Conservation (phyloP, 2,113 vertebrate genomes). For the Hirundichthys speculiger region DNA sequence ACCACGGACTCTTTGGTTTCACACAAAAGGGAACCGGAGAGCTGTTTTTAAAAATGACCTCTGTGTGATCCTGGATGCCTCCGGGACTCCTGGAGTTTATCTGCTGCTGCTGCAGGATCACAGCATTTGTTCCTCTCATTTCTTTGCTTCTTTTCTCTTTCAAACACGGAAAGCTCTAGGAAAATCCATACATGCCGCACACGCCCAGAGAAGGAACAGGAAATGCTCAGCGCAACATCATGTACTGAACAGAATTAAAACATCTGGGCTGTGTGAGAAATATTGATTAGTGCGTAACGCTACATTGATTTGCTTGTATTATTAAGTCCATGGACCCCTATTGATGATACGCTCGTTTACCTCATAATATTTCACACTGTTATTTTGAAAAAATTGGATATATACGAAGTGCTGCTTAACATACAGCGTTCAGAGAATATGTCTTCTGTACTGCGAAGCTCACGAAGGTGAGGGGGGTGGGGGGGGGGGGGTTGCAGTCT, state of each 20-base stretch:
- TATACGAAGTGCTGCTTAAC: slow-evolving; percentile 5
- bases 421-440: too few species aligned
- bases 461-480: too few species aligned
- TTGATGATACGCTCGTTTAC: slow-evolving; percentile 55
- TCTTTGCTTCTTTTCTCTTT: slow-evolving; percentile 51
- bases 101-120: slow-evolving; percentile 29
- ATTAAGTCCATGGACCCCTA: slow-evolving; percentile 62
- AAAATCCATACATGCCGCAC: slow-evolving; percentile 69
- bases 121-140: slow-evolving; percentile 54
- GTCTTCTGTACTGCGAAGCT: too few species aligned
- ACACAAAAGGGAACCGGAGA: slow-evolving; percentile 82
- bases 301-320: slow-evolving; percentile 74
- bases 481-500: too few species aligned
- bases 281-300: slow-evolving; percentile 74
- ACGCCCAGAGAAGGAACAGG: slow-evolving; percentile 53
- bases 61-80: slow-evolving; percentile 77
- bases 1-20: slow-evolving; percentile 86
- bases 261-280: slow-evolving; percentile 68
- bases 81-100: slow-evolving; percentile 51
- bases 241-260: slow-evolving; percentile 75
- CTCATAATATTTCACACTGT: slow-evolving; percentile 59
- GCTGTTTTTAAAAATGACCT: slow-evolving; percentile 88
- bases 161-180: slow-evolving; percentile 51
- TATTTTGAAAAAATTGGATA: slow-evolving; percentile 26
- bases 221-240: slow-evolving; percentile 66